Conservation (phyloP, 1,140 invertebrate species). For the Bombus consobrinus region DNA sequence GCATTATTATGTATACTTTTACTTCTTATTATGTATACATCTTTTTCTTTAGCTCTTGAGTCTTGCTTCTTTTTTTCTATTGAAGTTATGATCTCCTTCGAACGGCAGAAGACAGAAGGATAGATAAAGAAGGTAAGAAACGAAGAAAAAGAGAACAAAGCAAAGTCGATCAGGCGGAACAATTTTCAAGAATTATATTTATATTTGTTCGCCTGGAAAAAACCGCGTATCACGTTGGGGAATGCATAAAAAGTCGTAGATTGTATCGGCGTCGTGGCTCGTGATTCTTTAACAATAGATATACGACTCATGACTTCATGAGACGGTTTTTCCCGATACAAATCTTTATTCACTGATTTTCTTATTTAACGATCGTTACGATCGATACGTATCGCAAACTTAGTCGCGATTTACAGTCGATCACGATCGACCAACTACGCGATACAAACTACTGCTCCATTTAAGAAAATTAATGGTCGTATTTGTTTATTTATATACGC, state of each 20-base stretch:
- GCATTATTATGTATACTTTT: no score
- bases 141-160: neutral
- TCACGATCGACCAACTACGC: neutral
- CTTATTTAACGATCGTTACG: constrained; percentile 40
- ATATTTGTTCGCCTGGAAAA: constrained; percentile 23
- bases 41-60: neutral
- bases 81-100: no score
- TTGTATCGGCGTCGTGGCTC: constrained; percentile 26
- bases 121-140: neutral
- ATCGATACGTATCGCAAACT: constrained; percentile 25
- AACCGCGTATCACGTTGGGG: neutral
- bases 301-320: constrained; percentile 29
- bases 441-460: constrained; percentile 11
- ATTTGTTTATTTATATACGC: constrained; percentile 10
- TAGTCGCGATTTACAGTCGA: constrained; percentile 21
- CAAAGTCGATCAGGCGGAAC: neutral
- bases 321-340: constrained; percentile 48
- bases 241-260: constrained; percentile 17
- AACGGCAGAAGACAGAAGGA: neutral
- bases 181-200: constrained; percentile 17
- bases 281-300: constrained; percentile 41
- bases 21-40: no score
- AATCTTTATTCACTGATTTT: constrained; percentile 47
- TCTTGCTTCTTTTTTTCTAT: neutral
- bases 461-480: constrained; percentile 29